These are phyloP conservation scores for Drosophila punjabiensis DNA, from an alignment of 1,140 invertebrate genomes.

Conservation along the genomic window DNA sequence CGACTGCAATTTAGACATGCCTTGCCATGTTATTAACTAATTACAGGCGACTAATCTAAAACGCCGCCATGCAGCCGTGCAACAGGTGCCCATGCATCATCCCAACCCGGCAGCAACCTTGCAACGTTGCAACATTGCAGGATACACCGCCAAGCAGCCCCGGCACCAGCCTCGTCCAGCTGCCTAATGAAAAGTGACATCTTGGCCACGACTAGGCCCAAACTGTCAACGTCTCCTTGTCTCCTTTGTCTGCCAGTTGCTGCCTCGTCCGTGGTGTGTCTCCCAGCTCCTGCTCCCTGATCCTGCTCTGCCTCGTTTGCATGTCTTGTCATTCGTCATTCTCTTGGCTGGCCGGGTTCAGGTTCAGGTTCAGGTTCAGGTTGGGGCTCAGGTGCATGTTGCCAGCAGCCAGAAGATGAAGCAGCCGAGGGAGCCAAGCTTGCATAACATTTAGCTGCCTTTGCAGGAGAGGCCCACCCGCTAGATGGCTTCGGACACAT, in stretches of 20 bases:
- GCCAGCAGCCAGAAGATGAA: slow-evolving; percentile 82
- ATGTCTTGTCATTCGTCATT: slow-evolving; percentile 82
- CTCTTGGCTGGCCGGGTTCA: slow-evolving; percentile 21
- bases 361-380: slow-evolving; percentile 6
- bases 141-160: slow-evolving; percentile 17
- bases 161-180: slow-evolving; percentile 22
- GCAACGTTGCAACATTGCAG: slow-evolving; percentile 34
- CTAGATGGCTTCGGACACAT: slow-evolving; percentile 70
- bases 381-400: slow-evolving; percentile 58
- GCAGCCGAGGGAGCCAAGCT: slow-evolving; percentile 35
- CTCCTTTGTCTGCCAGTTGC: slow-evolving; percentile 47
- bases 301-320: slow-evolving; percentile 55
- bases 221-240: slow-evolving; percentile 79
- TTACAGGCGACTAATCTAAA: slow-evolving; percentile 85
- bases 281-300: neutral
- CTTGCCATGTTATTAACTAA: slow-evolving; percentile 85
- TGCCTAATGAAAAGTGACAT: slow-evolving; percentile 85
- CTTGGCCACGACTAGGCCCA: slow-evolving; percentile 78
- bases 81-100: slow-evolving; percentile 83
- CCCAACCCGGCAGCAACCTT: slow-evolving; percentile 17
- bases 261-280: neutral
- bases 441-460: slow-evolving; percentile 31
- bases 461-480: slow-evolving; percentile 63
- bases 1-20: slow-evolving; percentile 83
- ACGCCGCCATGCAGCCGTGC: slow-evolving; percentile 56